A percentile compares a stretch with the other conserved stretches of the same genome.
These are phyloP conservation scores for Datnioides undecimradiatus DNA, from an alignment of 2,113 vertebrate species.

Conservation along the genomic window DNA sequence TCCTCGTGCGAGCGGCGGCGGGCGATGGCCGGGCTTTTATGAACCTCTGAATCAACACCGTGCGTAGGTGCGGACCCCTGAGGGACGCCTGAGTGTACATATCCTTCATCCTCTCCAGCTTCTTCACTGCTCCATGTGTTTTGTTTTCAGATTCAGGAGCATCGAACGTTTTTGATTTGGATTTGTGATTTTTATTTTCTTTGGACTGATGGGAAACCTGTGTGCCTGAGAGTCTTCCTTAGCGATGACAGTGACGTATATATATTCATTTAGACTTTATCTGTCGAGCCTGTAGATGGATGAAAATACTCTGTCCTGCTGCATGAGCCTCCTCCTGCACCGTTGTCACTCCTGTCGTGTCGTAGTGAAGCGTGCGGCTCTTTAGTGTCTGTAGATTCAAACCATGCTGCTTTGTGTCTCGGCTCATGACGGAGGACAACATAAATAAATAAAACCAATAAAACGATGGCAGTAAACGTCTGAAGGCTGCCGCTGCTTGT, in stretches of 20 bases:
- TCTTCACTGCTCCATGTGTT: conserved; percentile 46
- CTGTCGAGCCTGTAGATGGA: conserved; percentile 39
- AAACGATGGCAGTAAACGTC: conserved; percentile 45
- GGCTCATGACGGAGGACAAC: conserved; percentile 29
- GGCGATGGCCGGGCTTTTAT: too few species aligned
- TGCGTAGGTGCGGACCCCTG: too few species aligned
- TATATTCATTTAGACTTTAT: conserved; percentile 51
- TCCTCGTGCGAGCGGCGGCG: too few species aligned
- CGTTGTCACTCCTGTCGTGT: conserved; percentile 39
- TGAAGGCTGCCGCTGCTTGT: neutral
- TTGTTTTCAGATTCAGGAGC: conserved; percentile 7
- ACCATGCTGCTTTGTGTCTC: conserved; percentile 27
- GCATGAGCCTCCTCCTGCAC: conserved; percentile 56
- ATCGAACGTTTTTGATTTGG: conserved; percentile 51
- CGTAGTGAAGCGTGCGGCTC: conserved; percentile 60
- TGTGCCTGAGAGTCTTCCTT: conserved; percentile 48
- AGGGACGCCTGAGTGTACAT: conserved; percentile 45
- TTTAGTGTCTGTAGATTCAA: conserved; percentile 14
- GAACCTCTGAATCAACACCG: too few species aligned
- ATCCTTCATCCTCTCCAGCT: conserved; percentile 40
- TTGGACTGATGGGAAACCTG: conserved; percentile 29
- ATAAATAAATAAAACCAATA: too few species aligned
- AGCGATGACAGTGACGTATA: conserved; percentile 24
- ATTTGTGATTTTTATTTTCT: conserved; percentile 39
- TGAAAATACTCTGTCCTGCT: conserved; percentile 55